Base-by-base conservation (phyloP, 2,113 vertebrate species). In the Austrofundulus limnaeus region DNA sequence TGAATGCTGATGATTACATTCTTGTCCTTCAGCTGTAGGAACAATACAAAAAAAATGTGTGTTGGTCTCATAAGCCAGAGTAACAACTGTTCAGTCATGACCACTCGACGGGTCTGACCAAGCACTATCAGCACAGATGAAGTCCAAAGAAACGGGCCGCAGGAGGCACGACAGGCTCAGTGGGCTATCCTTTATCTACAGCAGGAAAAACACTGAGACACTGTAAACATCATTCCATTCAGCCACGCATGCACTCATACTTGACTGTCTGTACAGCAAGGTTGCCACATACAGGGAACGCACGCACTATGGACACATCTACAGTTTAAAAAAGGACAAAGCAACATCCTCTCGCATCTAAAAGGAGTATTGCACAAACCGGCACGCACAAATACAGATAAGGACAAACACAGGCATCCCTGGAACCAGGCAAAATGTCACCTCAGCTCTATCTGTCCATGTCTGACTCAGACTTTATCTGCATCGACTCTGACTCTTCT, bases 341-440 rank as follows among this genome's bases (percentile, higher is more conserved):
- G 39, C 16, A 52, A 63, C 56, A 62, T 15, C 19, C n/a, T 72
- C 28, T 66, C 8, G 13, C 51, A 68, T 47, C 61, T 50, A 62
- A 41, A n/a, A 42, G 39, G n/a, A 61, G 48, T 55, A 46, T 61
- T 78, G 50, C 70, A 71, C 58, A 81, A 66, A 63, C 61, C 34
- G 42, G 49, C 60, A 78, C 66, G 62, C 66, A 65, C 53, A 76
- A 25, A 79, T 64, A 79, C 45, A 79, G 85, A 89, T 89, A 89
- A 87, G 56, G 75, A 66, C 77, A 39, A 39, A 71, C 79, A 52
- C 52, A 82, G 72, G 72, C 63, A 82, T 86, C 69, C 76, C 56
- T 52, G 79, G 77, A 88, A 90, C 89, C 72, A 17, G 61, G 38
- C 61, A 70, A 84, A 85, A 77, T 70, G 81, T 81, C 82, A 78